phyloP scores from a whole-genome alignment of 37 sponge, comb jelly and placozoan species.

The Petrosia ficiformis region DNA sequence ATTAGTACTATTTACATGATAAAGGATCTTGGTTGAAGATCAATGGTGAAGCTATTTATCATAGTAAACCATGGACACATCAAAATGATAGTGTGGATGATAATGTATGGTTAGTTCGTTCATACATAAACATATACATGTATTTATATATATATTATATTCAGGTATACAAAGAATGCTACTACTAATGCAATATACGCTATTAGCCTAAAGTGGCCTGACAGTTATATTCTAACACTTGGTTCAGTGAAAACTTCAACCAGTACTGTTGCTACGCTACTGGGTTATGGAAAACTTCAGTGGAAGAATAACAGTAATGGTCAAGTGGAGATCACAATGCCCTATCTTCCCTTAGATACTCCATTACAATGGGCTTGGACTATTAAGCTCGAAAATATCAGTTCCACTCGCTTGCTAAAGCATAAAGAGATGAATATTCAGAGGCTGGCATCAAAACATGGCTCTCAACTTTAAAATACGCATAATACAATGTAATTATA shows the following conservation, averaged over 20 bases:
- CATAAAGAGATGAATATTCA: too few relatives aligned
- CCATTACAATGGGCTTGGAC: constrained; percentile 66
- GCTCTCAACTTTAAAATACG: too few relatives aligned
- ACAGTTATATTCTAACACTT: constrained; percentile 15
- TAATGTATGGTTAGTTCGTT: constrained; percentile 1
- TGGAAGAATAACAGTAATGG: neutral
- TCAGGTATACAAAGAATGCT: neutral
- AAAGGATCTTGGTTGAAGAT: constrained; percentile 34
- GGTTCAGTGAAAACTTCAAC: constrained; percentile 22
- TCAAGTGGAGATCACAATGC: constrained; percentile 25
- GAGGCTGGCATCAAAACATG: too few relatives aligned
- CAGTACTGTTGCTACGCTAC: constrained; percentile 12
- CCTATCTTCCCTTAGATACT: constrained; percentile 49
- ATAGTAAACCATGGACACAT: constrained; percentile 20
- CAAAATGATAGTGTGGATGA: constrained; percentile 22
- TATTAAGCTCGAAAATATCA: constrained; percentile 18
- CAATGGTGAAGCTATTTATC: constrained; percentile 49
- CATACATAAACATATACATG: neutral
- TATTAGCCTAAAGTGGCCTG: constrained; percentile 36
- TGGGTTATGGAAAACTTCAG: constrained; percentile 34
- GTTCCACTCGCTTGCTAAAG: too few relatives aligned
- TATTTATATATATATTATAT: constrained; percentile 1
- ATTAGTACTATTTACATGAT: neutral
- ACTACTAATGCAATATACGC: constrained; percentile 20
- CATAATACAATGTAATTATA: too few relatives aligned